A percentile compares a stretch with the other conserved stretches of the same genome.
phyloP scores from a whole-genome alignment of 2,797 vertebrate genomes.

The Coregonus sp. region DNA sequence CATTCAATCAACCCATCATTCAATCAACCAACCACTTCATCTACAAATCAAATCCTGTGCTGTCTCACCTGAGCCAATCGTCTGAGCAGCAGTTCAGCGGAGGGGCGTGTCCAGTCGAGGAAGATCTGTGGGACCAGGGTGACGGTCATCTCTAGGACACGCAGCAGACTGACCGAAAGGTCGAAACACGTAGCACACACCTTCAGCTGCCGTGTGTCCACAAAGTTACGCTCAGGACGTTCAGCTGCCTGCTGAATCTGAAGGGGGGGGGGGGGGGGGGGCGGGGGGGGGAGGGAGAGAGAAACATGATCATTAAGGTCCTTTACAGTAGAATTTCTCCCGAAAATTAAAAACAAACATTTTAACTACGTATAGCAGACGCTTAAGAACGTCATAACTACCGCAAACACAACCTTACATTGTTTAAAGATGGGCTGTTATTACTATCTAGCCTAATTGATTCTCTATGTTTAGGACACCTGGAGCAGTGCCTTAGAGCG shows the following conservation, averaged over 20 bases:
- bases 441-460: too few relatives aligned
- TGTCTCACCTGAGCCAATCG: slow-evolving; percentile 89
- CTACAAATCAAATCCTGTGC: neutral
- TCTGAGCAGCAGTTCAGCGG: slow-evolving; percentile 91
- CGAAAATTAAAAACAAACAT: too few relatives aligned
- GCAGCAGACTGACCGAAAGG: slow-evolving; percentile 94
- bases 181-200: slow-evolving; percentile 99
- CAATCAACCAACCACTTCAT: too few relatives aligned
- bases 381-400: too few relatives aligned
- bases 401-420: too few relatives aligned
- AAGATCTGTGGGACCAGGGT: slow-evolving; percentile 94
- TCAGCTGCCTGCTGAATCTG: slow-evolving; percentile 99
- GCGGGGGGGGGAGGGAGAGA: neutral
- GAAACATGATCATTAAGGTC: neutral
- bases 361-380: too few relatives aligned
- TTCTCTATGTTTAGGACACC: too few relatives aligned
- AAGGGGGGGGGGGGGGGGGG: neutral
- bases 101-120: slow-evolving; percentile 90
- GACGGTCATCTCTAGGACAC: slow-evolving; percentile 96
- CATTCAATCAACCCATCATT: too few relatives aligned
- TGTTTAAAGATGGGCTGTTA: too few relatives aligned
- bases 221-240: slow-evolving; percentile 94
- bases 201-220: slow-evolving; percentile 96
- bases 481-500: too few relatives aligned
- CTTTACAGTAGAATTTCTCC: too few relatives aligned